Evolutionary conservation across 2,888 invertebrate species (phyloP), one percentile per base, ranked within the genome.

Genomic region (Cephus runcator): DNA sequence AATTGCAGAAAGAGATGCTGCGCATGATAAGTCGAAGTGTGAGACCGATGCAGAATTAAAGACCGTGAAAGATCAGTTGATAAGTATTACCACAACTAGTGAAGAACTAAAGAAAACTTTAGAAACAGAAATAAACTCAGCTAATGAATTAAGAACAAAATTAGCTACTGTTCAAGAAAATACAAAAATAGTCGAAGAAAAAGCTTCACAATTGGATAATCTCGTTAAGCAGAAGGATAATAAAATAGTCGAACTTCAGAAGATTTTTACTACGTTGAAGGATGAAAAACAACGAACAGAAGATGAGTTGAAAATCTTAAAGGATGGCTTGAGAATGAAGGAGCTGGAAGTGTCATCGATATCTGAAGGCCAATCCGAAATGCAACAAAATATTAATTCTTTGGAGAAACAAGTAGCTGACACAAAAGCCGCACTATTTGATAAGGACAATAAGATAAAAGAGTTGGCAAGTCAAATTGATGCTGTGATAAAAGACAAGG

Each of bases 311-410:
- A 92, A 93, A 90, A 92, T 93, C 87, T 92, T 93, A 82, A 92
- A 93, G 73, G 93, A 93, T 78, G 92, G 92, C 86, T 84, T 93
- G 71, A 92, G 92, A 76, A 92, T 92, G 85, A 93, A 93, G 23
- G 92, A 93, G 83, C 92, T 93, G 82, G 93, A 93, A 81, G 89
- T 93, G 69, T 92, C 92, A 84, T 92, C 92, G 80, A 92, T 93
- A 88, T 84, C 92, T 34, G 93, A 93, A 87, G 92, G 92, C 87
- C 93, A 93, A 76, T 91, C 91, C 81, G 92, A 92, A 86, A 92
- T 93, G 77, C 93, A 93, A 88, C 92, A 92, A 83, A 92, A 92
- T 0, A 87, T 93, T 76, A 83, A 85, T 73, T 79, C 75, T 56
- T 79, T 88, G 31, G 84, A 88, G 78, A 81, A 83, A 23, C 84